phyloP scores from a whole-genome alignment of 2,888 invertebrate species.

The Deroplatys truncata region DNA sequence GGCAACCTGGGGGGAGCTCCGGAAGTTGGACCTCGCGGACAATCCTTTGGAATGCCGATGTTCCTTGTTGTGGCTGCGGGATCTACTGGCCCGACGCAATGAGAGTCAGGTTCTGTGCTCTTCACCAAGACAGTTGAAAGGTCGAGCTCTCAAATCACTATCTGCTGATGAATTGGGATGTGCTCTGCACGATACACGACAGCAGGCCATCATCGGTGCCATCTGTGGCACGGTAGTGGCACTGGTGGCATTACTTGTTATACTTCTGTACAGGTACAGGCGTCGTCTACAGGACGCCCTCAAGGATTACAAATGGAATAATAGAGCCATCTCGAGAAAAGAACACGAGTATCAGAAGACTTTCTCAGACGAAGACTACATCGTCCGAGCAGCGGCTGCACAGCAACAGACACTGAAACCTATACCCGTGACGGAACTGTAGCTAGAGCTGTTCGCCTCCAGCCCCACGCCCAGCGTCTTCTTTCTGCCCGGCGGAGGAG shows the following conservation, averaged over 20 bases:
- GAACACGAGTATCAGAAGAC: constrained; percentile 88
- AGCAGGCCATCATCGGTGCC: constrained; percentile 75
- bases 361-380: constrained; percentile 83
- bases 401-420: constrained; percentile 40
- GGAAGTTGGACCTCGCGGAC: constrained; percentile 72
- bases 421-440: constrained; percentile 89
- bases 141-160: constrained; percentile 62
- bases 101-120: constrained; percentile 56
- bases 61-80: constrained; percentile 72
- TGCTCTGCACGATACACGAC: constrained; percentile 71
- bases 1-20: constrained; percentile 73
- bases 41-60: constrained; percentile 82
- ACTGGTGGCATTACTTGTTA: constrained; percentile 63
- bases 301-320: constrained; percentile 79
- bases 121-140: constrained; percentile 67
- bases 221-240: constrained; percentile 71
- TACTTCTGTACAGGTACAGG: constrained; percentile 75
- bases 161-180: constrained; percentile 77
- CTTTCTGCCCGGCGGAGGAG: constrained; percentile 60
- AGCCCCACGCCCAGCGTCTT: constrained; percentile 66
- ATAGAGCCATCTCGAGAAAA: constrained; percentile 66
- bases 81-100: constrained; percentile 65
- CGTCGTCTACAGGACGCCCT: constrained; percentile 75
- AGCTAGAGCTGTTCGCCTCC: constrained; percentile 93
- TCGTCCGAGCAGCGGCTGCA: constrained; percentile 61